Evolutionary conservation across 2,797 vertebrate species (phyloP), one percentile per base, ranked within the genome.

Genomic region (Astyanax mexicanus): DNA sequence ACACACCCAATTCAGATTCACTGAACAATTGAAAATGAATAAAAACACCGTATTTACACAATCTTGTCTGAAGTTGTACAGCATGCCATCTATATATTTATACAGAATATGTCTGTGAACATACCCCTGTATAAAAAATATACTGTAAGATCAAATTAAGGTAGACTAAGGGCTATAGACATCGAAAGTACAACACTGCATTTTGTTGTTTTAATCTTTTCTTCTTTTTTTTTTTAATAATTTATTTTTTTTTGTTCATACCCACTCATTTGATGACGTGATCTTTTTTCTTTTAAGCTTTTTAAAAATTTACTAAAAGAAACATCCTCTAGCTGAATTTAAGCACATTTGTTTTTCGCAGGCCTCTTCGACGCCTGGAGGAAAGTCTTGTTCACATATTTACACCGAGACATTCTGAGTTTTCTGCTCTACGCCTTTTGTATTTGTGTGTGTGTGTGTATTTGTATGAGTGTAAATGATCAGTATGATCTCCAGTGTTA

Each of bases 1-100:
- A 93, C 91, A 89, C 78, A 93, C 88, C 90, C 89, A 91, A 92
- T 91, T 90, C 92, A 92, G 91, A 90, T 57, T 93, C 91, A 94
- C 92, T 90, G 90, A 93, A 94, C 93, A 91, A 92, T 93, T 92
- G 92, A 92, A 94, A 94, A 94, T 92, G 90, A 94, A 93, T 94
- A 94, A 92, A 94, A 92, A 93, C 91, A 93, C 90, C 84, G 89
- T 94, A 94, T 94, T 92, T 94, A 94, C 93, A 93, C 87, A 87
- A 88, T 91, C 91, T 89, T 82, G 88, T 91, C 90, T 88, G 91
- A 92, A 91, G 91, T 91, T 91, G 90, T 93, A 93, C 92, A 93
- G 91, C 92, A 94, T 94, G 93, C 93, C 92, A 92, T 91, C 91
- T 93, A 94, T 91, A 94, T 90, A 88, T 92, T 90, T 88, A 92